phyloP scores from a whole-genome alignment of 2,888 invertebrate genomes.

The Cephus rjabovi region DNA sequence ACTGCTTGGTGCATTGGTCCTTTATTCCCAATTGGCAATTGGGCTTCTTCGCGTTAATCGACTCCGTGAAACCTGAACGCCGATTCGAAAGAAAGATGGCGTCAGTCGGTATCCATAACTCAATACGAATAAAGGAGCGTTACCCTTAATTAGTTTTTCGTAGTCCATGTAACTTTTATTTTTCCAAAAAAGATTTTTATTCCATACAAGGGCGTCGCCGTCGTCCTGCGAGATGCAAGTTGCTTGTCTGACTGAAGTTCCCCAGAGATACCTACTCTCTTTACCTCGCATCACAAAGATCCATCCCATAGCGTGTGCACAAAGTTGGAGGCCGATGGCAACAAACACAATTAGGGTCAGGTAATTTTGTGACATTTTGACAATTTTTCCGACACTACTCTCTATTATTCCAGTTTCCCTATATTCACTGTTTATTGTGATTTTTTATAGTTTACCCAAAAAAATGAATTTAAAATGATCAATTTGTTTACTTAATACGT shows the following conservation, averaged over 20 bases:
- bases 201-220: conserved; percentile 38
- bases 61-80: neutral
- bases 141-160: neutral
- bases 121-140: neutral
- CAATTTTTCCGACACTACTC: too few relatives aligned
- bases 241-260: neutral
- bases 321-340: conserved; percentile 9
- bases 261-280: neutral
- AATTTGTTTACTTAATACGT: too few relatives aligned
- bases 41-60: too few relatives aligned
- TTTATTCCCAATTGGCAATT: too few relatives aligned
- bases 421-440: too few relatives aligned
- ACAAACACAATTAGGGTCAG: conserved; percentile 11
- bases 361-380: neutral
- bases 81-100: too few relatives aligned
- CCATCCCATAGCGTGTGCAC: conserved; percentile 1
- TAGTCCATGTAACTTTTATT: neutral
- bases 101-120: too few relatives aligned
- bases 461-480: too few relatives aligned
- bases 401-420: too few relatives aligned
- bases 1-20: conserved; percentile 15
- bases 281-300: conserved; percentile 17
- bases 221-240: conserved; percentile 38
- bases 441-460: too few relatives aligned
- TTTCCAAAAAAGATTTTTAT: conserved; percentile 27